Conservation (phyloP, 1,140 invertebrate species). For the Drosophila bipectinata region DNA sequence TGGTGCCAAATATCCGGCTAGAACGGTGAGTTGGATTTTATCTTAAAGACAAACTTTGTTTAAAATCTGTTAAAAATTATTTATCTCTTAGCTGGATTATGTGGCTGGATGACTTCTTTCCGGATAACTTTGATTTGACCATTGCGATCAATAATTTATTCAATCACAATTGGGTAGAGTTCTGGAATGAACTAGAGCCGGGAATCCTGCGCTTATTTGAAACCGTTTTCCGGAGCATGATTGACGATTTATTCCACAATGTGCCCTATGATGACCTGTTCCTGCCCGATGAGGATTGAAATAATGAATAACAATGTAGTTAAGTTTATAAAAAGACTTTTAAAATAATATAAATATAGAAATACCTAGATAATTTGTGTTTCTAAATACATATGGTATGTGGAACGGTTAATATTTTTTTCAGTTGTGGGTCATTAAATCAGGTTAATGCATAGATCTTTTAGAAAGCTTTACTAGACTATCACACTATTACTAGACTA, state of each 20-base stretch:
- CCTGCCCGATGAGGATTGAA: slow-evolving; percentile 19
- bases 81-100: slow-evolving; percentile 44
- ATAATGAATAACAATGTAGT: not conserved
- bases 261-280: slow-evolving; percentile 66
- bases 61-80: not conserved
- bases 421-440: slow-evolving; percentile 14
- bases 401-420: not conserved
- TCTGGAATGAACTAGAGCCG: slow-evolving; percentile 70
- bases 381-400: too few relatives aligned
- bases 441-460: slow-evolving; percentile 32
- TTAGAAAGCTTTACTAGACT: slow-evolving; percentile 10
- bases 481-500: too few relatives aligned
- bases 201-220: slow-evolving; percentile 45
- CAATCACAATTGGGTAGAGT: slow-evolving; percentile 61
- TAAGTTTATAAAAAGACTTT: not conserved
- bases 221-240: slow-evolving; percentile 48
- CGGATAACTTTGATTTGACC: slow-evolving; percentile 57
- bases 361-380: not conserved
- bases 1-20: slow-evolving; percentile 50
- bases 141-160: slow-evolving; percentile 55
- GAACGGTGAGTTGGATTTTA: slow-evolving; percentile 42
- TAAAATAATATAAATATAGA: not conserved
- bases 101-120: slow-evolving; percentile 68
- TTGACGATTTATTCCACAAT: slow-evolving; percentile 56
- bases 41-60: not conserved